Conservation (phyloP, 2,797 vertebrate genomes). For the Capromys pilorides region DNA sequence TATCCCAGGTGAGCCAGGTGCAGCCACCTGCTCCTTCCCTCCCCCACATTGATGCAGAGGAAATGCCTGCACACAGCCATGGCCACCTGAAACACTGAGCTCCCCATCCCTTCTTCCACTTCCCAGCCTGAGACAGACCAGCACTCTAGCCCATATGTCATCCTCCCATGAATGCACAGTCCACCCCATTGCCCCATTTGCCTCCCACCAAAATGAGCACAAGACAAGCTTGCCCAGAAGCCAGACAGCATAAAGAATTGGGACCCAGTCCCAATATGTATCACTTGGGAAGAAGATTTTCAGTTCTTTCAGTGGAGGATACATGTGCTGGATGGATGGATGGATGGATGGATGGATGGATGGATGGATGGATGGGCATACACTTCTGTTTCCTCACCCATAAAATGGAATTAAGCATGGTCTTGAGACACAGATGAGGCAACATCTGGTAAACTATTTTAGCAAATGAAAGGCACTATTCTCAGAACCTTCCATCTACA, state of each 20-base stretch:
- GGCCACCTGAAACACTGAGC: neutral
- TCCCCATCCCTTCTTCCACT: neutral
- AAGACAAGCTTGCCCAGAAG: neutral
- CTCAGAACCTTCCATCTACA: neutral
- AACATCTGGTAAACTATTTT: neutral
- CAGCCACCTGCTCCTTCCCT: conserved; percentile 64
- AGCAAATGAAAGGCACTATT: neutral
- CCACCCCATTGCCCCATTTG: neutral
- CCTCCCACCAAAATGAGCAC: neutral
- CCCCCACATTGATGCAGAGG: neutral
- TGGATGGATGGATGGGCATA: neutral
- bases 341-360: neutral
- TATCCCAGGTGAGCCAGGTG: neutral
- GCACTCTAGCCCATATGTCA: neutral
- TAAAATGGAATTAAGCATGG: neutral
- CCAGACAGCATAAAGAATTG: neutral
- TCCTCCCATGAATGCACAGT: neutral
- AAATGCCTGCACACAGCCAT: conserved; percentile 46
- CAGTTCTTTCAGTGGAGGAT: neutral
- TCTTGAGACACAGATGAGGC: neutral
- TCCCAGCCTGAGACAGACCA: neutral
- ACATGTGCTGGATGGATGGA: too few relatives aligned
- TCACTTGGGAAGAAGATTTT: neutral
- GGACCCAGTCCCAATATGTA: neutral
- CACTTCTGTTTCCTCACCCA: neutral